phyloP scores from a whole-genome alignment of 2,113 vertebrate species.

The Marmota flaviventris region DNA sequence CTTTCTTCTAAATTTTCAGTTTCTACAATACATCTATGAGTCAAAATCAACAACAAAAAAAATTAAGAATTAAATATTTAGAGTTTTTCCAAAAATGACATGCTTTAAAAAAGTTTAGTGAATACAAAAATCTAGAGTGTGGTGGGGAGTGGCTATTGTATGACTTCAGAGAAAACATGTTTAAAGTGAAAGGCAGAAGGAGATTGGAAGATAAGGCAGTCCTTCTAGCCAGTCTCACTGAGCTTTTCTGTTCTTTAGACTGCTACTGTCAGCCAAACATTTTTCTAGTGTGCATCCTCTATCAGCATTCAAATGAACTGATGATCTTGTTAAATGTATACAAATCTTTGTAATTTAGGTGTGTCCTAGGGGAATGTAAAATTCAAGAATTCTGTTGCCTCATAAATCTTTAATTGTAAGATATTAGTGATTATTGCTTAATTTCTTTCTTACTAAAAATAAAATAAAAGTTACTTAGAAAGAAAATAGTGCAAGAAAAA shows the following conservation, averaged over 20 bases:
- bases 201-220: background rate
- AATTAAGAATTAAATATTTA: conserved; percentile 38
- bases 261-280: background rate
- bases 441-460: conserved; percentile 50
- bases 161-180: background rate
- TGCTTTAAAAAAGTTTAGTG: conserved; percentile 13
- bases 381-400: conserved; percentile 41
- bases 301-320: background rate
- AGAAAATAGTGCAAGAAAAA: background rate
- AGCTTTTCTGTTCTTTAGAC: background rate
- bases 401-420: background rate
- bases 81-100: conserved; percentile 48
- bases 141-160: background rate
- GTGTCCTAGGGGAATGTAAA: conserved; percentile 39
- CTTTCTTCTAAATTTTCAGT: conserved; percentile 98
- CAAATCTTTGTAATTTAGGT: background rate
- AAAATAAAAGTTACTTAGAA: conserved; percentile 10
- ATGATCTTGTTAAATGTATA: background rate
- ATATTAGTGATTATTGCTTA: conserved; percentile 34
- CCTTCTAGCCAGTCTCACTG: too few relatives aligned
- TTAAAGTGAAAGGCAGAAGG: background rate
- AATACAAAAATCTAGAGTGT: background rate
- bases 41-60: conserved; percentile 76
- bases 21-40: conserved; percentile 94
- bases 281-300: background rate